Conservation (phyloP, 2,113 vertebrate species). For the Anguilla rostrata region DNA sequence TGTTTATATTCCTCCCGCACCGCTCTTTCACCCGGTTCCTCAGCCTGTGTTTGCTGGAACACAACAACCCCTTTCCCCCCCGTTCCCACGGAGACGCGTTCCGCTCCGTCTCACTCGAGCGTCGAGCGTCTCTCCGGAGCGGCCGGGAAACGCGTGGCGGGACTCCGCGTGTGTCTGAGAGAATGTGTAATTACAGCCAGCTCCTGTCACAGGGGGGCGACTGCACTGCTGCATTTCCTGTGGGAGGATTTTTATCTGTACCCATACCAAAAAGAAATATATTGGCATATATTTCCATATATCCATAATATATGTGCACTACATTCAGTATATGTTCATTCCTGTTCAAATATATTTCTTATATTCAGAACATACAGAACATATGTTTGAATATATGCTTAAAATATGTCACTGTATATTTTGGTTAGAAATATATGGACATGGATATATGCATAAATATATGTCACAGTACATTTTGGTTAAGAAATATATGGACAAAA, state of each 20-base stretch:
- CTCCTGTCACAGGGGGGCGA: neutral
- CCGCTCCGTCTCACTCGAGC: neutral
- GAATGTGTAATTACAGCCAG: neutral
- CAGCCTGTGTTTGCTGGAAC: neutral
- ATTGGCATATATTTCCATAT: neutral
- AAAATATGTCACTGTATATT: no score
- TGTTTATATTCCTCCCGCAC: constrained; percentile 18
- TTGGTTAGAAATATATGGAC: no score
- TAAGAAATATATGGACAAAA: no score
- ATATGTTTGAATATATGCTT: no score
- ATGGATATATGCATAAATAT: no score
- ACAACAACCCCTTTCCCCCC: neutral
- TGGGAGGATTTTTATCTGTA: no score
- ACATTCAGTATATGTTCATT: no score
- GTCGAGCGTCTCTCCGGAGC: neutral
- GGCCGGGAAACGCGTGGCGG: neutral
- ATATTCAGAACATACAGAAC: no score
- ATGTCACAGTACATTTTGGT: no score
- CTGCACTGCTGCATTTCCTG: neutral
- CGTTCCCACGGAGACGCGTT: neutral
- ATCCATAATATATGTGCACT: no score
- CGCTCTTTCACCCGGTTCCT: constrained; percentile 3
- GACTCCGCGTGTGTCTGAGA: neutral
- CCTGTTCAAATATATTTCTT: no score
- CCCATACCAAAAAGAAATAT: no score